Evolutionary conservation across 2,888 invertebrate genomes (phyloP).

Genomic region (Branchellion lobata): DNA sequence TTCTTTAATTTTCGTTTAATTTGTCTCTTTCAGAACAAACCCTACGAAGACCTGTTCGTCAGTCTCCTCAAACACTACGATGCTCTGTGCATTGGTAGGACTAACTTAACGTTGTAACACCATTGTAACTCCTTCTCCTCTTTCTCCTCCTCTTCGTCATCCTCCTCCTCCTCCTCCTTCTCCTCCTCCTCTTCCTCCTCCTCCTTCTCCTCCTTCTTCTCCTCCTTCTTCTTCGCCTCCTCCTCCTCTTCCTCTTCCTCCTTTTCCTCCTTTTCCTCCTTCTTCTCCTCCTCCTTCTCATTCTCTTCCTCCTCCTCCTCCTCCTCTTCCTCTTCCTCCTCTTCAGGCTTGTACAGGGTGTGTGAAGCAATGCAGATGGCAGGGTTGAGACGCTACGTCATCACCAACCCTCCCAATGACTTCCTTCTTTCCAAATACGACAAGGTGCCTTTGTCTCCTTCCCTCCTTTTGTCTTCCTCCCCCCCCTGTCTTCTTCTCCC

Average conservation of each 20-base stretch:
- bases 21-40: conserved; percentile 20
- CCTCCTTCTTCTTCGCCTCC: too few relatives aligned
- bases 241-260: neutral
- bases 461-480: conserved; percentile 12
- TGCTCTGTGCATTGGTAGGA: conserved; percentile 26
- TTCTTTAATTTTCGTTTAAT: too few relatives aligned
- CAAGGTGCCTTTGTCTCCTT: too few relatives aligned
- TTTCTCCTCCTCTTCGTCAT: too few relatives aligned
- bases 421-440: conserved; percentile 74
- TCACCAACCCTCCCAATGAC: conserved; percentile 99
- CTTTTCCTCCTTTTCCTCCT: neutral
- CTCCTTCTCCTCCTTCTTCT: conserved; percentile 10
- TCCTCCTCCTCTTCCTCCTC: neutral
- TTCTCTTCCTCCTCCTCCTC: too few relatives aligned
- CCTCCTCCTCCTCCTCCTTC: too few relatives aligned
- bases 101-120: too few relatives aligned
- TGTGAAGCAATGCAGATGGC: neutral
- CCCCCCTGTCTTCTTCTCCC: neutral
- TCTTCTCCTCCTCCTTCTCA: too few relatives aligned
- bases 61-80: conserved; percentile 23
- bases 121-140: neutral
- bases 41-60: conserved; percentile 33
- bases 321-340: neutral
- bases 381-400: conserved; percentile 81
- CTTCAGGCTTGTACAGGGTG: conserved; percentile 6